Base-by-base conservation (phyloP, 2,113 vertebrate species). In the Ptilonorhynchus violaceus region DNA sequence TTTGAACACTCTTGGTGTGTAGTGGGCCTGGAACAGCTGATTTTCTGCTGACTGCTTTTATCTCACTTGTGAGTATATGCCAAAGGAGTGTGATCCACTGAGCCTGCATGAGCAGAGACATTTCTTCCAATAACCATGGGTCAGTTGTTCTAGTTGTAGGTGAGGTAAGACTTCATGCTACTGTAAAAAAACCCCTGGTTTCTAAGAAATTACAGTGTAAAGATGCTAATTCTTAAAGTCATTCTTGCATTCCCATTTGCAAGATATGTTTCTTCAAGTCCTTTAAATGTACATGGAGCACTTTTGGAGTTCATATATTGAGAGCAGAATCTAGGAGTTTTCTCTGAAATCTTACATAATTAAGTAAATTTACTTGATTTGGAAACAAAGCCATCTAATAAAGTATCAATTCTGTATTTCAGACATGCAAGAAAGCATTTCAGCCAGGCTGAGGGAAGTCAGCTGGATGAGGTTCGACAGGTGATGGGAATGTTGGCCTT, bases 401-500 rank as follows among this genome's bases (percentile, higher is more conserved):
- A 83, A 72, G 62, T 82, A 27, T 52, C 11, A 46, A 74, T 60
- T 96, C 22, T 92, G 7, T 85, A 11, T 95, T 97, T 52, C 73
- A 99, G 99, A 98, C 99, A 99, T 75, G 99, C 99, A 31, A 98
- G 99, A 87, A 99, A 99, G 96, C 99, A 99, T 96, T 99, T 99
- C 98, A 99, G 99, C 89, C 99, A 99, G 96, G 99, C 99, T 39
- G 99, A 99, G 85, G 99, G 99, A 4, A 99, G 99, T 77, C 99
- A 99, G 98, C 94, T 99, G 98, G 99, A 99, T 69, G 99, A 99
- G 95, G 99, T 99, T 63, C 99, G 99, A 78, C 99, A 99, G 97
- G 99, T 99, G 98, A 99, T 99, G 99, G 99, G 99, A 85, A 99
- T 99, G 99, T 97, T 99, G 98, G 99, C 99, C 77, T 99, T 99